Conservation (phyloP, 2,113 vertebrate species). For the Anguilla japonica region DNA sequence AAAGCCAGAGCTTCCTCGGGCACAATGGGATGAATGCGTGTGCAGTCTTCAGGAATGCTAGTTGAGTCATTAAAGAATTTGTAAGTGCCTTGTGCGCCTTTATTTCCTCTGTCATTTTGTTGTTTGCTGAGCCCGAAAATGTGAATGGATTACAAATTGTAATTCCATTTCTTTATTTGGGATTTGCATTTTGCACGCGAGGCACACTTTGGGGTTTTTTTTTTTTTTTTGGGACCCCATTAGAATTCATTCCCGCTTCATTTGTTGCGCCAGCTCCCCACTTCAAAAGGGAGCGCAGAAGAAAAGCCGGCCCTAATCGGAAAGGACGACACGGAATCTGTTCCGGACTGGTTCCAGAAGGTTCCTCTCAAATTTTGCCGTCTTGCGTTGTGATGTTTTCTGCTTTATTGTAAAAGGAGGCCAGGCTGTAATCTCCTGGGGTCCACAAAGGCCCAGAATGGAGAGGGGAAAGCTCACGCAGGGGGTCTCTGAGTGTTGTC, state of each 20-base stretch:
- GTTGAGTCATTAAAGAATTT: conserved; percentile 34
- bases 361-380: conserved; percentile 27
- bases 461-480: not conserved
- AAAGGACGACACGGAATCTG: conserved; percentile 10
- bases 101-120: conserved; percentile 35
- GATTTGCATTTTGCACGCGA: conserved; percentile 4
- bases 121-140: conserved; percentile 22
- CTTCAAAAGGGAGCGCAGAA: conserved; percentile 25
- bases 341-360: conserved; percentile 24
- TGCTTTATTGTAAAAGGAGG: conserved; percentile 38
- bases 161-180: conserved; percentile 21
- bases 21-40: conserved; percentile 39
- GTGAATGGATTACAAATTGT: conserved; percentile 37
- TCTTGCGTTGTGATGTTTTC: conserved; percentile 9
- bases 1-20: conserved; percentile 25
- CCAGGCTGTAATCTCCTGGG: conserved; percentile 40
- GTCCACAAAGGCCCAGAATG: conserved; percentile 27
- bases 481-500: not conserved
- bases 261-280: not conserved
- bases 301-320: conserved; percentile 14
- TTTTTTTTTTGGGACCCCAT: not conserved
- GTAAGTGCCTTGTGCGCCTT: conserved; percentile 22
- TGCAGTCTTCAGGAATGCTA: conserved; percentile 33
- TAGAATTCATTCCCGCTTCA: not conserved
- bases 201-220: not conserved